phyloP scores from a whole-genome alignment of 2,113 vertebrate species.

The Aegotheles bennettii region DNA sequence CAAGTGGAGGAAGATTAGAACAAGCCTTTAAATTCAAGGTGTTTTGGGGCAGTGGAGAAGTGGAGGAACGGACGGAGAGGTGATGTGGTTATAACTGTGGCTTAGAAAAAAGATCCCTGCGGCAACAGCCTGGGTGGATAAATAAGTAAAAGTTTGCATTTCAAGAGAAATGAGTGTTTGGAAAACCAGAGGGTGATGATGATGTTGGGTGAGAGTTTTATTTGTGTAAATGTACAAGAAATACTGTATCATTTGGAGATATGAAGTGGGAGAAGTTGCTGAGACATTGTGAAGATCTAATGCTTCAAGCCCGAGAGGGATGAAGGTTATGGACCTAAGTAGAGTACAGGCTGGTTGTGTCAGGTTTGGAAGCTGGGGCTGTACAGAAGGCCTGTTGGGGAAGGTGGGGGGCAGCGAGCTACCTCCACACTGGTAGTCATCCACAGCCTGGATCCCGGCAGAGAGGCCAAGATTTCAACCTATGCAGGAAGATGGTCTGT shows the following conservation, averaged over 20 bases:
- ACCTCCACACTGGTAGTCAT: not conserved
- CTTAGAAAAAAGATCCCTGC: not conserved
- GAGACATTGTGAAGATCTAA: not conserved
- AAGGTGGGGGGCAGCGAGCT: fast-evolving
- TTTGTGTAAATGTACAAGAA: not conserved
- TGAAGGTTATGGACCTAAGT: not conserved
- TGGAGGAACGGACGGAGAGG: not conserved
- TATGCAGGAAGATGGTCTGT: not conserved
- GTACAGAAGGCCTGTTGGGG: not conserved
- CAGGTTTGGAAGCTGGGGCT: not conserved
- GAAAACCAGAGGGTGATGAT: not conserved
- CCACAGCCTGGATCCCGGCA: fast-evolving
- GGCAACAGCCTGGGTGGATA: not conserved
- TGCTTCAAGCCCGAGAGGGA: not conserved
- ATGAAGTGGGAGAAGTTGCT: not conserved
- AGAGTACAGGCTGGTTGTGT: not conserved
- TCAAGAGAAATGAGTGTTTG: not conserved
- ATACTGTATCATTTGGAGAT: not conserved
- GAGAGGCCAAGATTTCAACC: not conserved
- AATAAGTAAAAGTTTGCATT: not conserved
- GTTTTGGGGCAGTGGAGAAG: not conserved
- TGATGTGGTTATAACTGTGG: not conserved
- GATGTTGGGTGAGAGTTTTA: not conserved
- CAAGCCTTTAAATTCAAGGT: not conserved
- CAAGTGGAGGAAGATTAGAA: not conserved